These are phyloP conservation scores for Oncopodura yosiiana DNA, from an alignment of 1,140 invertebrate genomes.

Conservation along the genomic window DNA sequence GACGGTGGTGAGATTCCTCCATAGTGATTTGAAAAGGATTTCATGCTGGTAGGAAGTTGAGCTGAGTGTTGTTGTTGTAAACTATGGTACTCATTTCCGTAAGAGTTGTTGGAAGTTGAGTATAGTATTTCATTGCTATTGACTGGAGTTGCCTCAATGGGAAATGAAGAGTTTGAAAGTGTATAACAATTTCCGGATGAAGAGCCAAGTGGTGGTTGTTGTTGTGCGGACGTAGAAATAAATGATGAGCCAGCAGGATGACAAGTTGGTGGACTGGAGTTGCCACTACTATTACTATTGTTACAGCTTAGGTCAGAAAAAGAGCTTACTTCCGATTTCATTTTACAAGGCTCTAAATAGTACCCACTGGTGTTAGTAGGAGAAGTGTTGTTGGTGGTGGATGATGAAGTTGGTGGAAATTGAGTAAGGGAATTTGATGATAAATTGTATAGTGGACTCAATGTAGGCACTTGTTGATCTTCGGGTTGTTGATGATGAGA, in stretches of 20 bases:
- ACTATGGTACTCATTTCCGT: slow-evolving; percentile 30
- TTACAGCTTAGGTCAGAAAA: slow-evolving; percentile 16
- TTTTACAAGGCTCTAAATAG: slow-evolving; percentile 17
- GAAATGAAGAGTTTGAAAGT: slow-evolving; percentile 2
- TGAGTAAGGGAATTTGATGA: slow-evolving; percentile 2
- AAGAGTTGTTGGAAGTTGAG: neutral
- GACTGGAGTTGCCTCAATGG: slow-evolving; percentile 3
- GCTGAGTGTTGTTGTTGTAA: neutral
- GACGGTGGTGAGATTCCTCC: slow-evolving; percentile 43
- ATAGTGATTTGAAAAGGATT: slow-evolving; percentile 4
- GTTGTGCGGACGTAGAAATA: slow-evolving; percentile 8
- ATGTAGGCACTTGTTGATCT: slow-evolving; percentile 24
- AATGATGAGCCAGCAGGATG: slow-evolving; percentile 14
- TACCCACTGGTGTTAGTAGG: slow-evolving; percentile 4
- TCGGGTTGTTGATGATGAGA: neutral
- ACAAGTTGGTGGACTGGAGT: slow-evolving; percentile 7
- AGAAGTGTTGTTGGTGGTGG: neutral
- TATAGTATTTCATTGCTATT: no score
- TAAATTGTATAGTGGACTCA: slow-evolving; percentile 16
- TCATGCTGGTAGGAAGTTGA: slow-evolving; percentile 1
- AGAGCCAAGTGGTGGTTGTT: neutral
- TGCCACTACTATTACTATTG: slow-evolving; percentile 11
- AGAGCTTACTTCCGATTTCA: slow-evolving; percentile 26
- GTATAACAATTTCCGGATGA: slow-evolving; percentile 21
- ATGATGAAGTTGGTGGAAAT: neutral